Evolutionary conservation across 2,797 vertebrate species (phyloP).

Genomic region (Arremon brunneinucha): DNA sequence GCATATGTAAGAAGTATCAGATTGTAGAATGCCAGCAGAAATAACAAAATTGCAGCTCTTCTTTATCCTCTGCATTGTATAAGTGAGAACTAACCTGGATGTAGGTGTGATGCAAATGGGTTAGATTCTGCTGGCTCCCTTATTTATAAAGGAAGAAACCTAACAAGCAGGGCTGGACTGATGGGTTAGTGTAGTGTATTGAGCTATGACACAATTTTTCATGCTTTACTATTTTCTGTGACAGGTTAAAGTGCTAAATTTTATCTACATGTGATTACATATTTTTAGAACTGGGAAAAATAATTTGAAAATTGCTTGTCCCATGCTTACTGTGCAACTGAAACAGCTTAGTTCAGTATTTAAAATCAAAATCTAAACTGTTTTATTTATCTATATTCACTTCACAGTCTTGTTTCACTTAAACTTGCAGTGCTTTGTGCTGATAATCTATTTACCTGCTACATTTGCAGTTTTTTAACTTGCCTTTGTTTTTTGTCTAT

Average conservation of each 20-base stretch:
- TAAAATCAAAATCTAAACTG: neutral
- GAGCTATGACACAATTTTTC: neutral
- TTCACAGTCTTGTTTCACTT: neutral
- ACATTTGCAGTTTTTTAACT: constrained; percentile 67
- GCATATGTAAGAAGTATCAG: neutral
- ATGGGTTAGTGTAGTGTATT: neutral
- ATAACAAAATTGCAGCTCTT: neutral
- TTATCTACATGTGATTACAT: neutral
- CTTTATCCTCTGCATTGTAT: neutral
- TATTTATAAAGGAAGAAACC: neutral
- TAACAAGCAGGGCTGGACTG: neutral
- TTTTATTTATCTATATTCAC: neutral
- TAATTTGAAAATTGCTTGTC: neutral
- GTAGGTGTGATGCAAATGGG: neutral
- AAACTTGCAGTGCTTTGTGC: neutral
- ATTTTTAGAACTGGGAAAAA: neutral
- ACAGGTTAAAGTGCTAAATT: neutral
- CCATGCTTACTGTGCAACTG: neutral
- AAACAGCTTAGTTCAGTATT: neutral
- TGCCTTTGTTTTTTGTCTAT: constrained; percentile 76
- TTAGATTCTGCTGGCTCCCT: neutral
- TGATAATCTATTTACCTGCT: constrained; percentile 18
- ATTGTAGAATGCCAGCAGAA: neutral
- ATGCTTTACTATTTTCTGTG: neutral
- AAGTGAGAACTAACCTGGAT: neutral